phyloP scores from a whole-genome alignment of 2,113 vertebrate species.

The Anoura caudifer region DNA sequence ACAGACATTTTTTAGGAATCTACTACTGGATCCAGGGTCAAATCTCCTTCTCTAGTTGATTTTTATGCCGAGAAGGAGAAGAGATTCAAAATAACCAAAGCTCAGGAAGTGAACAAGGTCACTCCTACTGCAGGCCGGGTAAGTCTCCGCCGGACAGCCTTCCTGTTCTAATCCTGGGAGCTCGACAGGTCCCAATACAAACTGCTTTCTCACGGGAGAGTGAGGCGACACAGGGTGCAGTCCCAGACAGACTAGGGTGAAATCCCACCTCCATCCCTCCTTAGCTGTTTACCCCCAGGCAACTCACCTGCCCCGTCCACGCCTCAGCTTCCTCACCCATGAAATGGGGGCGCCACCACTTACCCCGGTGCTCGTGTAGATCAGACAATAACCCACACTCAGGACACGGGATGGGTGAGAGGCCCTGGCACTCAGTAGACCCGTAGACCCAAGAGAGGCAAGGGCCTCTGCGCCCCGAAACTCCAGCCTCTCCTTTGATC shows the following conservation, averaged over 20 bases:
- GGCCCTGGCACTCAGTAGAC: neutral
- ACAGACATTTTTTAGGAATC: neutral
- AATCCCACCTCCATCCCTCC: neutral
- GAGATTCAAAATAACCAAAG: neutral
- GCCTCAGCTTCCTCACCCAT: neutral
- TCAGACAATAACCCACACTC: neutral
- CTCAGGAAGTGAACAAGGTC: neutral
- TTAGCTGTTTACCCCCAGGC: neutral
- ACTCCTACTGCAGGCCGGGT: neutral
- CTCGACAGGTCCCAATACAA: neutral
- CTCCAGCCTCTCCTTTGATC: neutral
- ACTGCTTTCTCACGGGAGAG: neutral
- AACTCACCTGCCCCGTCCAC: neutral
- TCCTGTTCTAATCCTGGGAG: neutral
- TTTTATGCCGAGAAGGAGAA: neutral
- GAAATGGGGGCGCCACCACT: neutral
- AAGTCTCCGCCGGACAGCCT: neutral
- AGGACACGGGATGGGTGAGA: neutral
- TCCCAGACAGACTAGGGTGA: neutral
- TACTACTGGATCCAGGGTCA: neutral
- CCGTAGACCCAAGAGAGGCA: neutral
- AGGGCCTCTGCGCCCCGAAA: neutral
- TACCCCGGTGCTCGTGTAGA: neutral
- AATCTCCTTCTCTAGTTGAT: neutral
- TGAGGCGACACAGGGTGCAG: neutral